Evolutionary conservation across 2,888 invertebrate genomes (phyloP).

Genomic region (Troilus luridus): DNA sequence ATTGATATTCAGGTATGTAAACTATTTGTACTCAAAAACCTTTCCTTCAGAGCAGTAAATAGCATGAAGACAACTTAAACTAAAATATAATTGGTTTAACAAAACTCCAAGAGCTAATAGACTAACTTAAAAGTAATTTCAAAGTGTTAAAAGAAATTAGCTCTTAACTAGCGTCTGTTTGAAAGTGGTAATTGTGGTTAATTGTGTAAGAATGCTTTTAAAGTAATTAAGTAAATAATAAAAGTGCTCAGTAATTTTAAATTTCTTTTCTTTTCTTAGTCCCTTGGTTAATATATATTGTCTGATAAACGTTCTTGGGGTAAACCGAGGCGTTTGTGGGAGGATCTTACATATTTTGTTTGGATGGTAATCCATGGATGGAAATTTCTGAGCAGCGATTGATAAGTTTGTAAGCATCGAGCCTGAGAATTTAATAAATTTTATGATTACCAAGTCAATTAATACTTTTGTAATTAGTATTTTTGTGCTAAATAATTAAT

Average conservation of each 20-base stretch:
- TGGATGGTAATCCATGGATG: no score
- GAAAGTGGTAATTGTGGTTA: not conserved
- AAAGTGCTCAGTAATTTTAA: no score
- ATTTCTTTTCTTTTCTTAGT: no score
- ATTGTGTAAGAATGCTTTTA: not conserved
- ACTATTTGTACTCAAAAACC: not conserved
- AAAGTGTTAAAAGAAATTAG: not conserved
- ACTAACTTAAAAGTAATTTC: not conserved
- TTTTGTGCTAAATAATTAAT: not conserved
- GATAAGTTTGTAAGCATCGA: no score
- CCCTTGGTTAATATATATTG: no score
- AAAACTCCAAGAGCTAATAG: not conserved
- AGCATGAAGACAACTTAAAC: not conserved
- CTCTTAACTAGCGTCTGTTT: not conserved
- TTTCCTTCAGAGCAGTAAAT: not conserved
- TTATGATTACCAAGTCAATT: no score
- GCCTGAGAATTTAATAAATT: no score
- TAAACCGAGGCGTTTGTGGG: no score
- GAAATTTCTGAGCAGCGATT: no score
- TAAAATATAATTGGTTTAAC: not conserved
- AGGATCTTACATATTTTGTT: no score
- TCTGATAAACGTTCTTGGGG: no score
- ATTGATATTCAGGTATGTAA: not conserved
- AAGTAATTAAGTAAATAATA: not conserved
- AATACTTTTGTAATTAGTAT: no score